phyloP scores from a whole-genome alignment of 2,888 invertebrate genomes.

The Sarcophaga rosellei region DNA sequence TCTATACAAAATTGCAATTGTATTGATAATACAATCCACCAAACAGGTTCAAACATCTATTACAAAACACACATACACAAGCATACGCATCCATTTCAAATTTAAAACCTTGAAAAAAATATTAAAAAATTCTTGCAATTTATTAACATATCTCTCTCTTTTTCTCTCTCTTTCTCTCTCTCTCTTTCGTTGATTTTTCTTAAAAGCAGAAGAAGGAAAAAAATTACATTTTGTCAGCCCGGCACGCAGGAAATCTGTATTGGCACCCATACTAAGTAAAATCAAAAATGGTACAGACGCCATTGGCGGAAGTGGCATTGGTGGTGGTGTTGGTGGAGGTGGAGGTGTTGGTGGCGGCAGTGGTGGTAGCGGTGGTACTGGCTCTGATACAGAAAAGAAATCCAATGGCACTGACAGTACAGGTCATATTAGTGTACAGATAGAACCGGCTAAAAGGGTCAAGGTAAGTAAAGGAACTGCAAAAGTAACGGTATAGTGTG shows the following conservation, averaged over 20 bases:
- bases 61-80: slow-evolving; percentile 4
- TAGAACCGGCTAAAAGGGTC: slow-evolving; percentile 80
- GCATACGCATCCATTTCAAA: not conserved
- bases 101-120: slow-evolving; percentile 33
- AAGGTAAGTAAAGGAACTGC: slow-evolving; percentile 74
- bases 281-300: slow-evolving; percentile 79
- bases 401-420: slow-evolving; percentile 73
- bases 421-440: slow-evolving; percentile 78
- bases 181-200: slow-evolving; percentile 33
- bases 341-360: slow-evolving; percentile 34
- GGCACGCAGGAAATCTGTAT: slow-evolving; percentile 79
- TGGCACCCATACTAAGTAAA: slow-evolving; percentile 79
- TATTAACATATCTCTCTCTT: not conserved
- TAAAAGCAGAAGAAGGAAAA: slow-evolving; percentile 79
- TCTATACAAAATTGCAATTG: not conserved
- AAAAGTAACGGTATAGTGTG: not conserved
- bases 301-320: slow-evolving; percentile 57
- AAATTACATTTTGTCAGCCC: slow-evolving; percentile 80
- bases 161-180: slow-evolving; percentile 1
- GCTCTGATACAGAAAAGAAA: slow-evolving; percentile 74
- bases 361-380: slow-evolving; percentile 42
- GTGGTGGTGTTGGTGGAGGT: slow-evolving; percentile 10
- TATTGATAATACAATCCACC: not conserved
- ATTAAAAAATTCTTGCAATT: slow-evolving; percentile 5
- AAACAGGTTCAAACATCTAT: not conserved